Evolutionary conservation across 2,113 vertebrate species (phyloP), one percentile per base, ranked within the genome.

Genomic region (Lucifuga dentata): DNA sequence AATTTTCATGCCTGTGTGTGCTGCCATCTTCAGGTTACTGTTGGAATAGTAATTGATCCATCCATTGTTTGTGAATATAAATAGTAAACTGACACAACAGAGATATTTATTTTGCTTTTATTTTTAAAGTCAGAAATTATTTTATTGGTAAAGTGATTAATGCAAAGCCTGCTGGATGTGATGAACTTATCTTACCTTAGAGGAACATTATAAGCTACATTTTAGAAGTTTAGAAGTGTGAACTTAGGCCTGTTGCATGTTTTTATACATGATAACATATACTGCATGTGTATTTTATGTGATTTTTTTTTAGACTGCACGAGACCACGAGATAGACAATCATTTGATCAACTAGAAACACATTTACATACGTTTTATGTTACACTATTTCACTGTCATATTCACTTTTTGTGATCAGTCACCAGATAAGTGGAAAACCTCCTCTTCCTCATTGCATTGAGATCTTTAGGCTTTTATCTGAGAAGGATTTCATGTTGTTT

Each of bases 291-390:
- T 40, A 2, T 8, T 46, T 51, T 45, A 15, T 15, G 1, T 8
- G 1, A 7, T 35, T 29, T 2, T 24, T 24, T 45, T 52, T 43
- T 57, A n/a, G 33, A 55, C 26, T 20, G 56, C 52, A 66, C 73
- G 58, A 29, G 15, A 23, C n/a, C 0, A 53, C 16, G 16, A 48
- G 24, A 35, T 32, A 40, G 55, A 67, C 68, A 73, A 63, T 75
- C 73, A 49, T 57, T 35, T 45, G 2, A 17, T 73, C 15, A 39
- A 17, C 49, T 5, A 33, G 19, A 24, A 45, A 72, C 16, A 5
- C 39, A 39, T 39, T 1, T 17, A 19, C 11, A 46, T 3, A 1
- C 9, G 1, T 17, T n/a, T 1, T 5, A 1, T 1, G 10, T 41
- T 15, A 20, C 11, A 11, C 44, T 19, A 10, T 29, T 48, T 19